Evolutionary conservation across 2,113 vertebrate species (phyloP).

Genomic region (Recurvirostra avosetta): DNA sequence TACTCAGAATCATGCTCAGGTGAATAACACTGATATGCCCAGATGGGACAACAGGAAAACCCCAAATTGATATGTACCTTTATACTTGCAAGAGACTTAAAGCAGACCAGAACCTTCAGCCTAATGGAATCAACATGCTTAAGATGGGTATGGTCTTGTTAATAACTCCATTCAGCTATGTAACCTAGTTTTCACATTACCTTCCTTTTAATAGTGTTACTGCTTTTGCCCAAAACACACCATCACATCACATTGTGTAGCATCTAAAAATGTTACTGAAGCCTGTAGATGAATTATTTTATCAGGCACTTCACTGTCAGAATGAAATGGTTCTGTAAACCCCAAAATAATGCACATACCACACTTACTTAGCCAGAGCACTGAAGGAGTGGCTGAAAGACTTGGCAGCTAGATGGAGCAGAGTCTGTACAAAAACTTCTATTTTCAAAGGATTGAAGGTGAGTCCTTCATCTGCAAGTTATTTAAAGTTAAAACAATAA

Average conservation of each 20-base stretch:
- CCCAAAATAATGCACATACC: not conserved
- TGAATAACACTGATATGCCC: not conserved
- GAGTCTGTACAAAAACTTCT: constrained; percentile 90
- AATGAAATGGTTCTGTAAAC: not conserved
- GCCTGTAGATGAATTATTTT: not conserved
- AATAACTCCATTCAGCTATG: not conserved
- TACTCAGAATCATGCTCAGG: not conserved
- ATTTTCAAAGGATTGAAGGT: constrained; percentile 91
- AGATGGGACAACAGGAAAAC: not conserved
- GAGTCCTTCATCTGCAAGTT: constrained; percentile 83
- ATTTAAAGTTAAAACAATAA: not conserved
- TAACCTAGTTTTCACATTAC: not conserved
- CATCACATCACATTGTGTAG: not conserved
- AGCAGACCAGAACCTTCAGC: not conserved
- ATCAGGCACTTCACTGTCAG: not conserved
- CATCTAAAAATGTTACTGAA: not conserved
- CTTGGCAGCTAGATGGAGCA: constrained; percentile 89
- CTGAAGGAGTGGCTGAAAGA: constrained; percentile 95
- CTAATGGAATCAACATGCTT: not conserved
- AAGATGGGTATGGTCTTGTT: not conserved
- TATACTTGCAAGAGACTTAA: not conserved
- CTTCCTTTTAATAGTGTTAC: not conserved
- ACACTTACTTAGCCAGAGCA: constrained; percentile 89
- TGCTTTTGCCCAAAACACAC: not conserved
- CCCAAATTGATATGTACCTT: not conserved